These are phyloP conservation scores for Seira sanloemensis DNA, from an alignment of 2,888 invertebrate genomes.

Conservation along the genomic window DNA sequence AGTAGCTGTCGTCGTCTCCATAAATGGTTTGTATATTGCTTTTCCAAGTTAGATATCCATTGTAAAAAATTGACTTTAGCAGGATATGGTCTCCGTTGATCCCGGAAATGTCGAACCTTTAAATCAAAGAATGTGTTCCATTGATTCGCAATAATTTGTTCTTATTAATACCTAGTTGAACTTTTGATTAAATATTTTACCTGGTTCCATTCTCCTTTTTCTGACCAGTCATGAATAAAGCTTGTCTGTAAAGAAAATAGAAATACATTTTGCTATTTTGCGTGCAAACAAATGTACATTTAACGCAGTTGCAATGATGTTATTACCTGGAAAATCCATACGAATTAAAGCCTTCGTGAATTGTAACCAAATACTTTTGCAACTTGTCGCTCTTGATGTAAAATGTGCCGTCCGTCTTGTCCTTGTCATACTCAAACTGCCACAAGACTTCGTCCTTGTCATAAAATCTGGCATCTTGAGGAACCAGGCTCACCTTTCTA, in stretches of 20 bases:
- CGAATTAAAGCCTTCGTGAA: conserved; percentile 67
- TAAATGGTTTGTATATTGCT: conserved; percentile 67
- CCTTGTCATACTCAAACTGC: conserved; percentile 67
- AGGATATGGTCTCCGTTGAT: conserved; percentile 61
- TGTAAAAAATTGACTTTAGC: conserved; percentile 56
- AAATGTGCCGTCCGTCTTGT: conserved; percentile 64
- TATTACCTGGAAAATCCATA: conserved; percentile 63
- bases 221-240: conserved; percentile 62
- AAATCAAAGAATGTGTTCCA: too few relatives aligned
- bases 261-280: neutral
- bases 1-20: conserved; percentile 67
- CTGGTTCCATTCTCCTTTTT: conserved; percentile 65
- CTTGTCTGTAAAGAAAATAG: conserved; percentile 29
- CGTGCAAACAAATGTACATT: neutral
- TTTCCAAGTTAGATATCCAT: conserved; percentile 64
- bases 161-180: too few relatives aligned
- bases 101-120: conserved; percentile 56
- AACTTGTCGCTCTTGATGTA: conserved; percentile 65
- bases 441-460: conserved; percentile 64
- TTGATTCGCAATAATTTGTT: too few relatives aligned
- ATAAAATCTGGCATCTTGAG: conserved; percentile 60
- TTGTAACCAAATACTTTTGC: conserved; percentile 64
- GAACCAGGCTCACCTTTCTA: conserved; percentile 61
- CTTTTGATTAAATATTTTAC: too few relatives aligned
- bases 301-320: neutral